phyloP scores from a whole-genome alignment of 2,113 vertebrate species.

The Poeciliopsis occidentalis region DNA sequence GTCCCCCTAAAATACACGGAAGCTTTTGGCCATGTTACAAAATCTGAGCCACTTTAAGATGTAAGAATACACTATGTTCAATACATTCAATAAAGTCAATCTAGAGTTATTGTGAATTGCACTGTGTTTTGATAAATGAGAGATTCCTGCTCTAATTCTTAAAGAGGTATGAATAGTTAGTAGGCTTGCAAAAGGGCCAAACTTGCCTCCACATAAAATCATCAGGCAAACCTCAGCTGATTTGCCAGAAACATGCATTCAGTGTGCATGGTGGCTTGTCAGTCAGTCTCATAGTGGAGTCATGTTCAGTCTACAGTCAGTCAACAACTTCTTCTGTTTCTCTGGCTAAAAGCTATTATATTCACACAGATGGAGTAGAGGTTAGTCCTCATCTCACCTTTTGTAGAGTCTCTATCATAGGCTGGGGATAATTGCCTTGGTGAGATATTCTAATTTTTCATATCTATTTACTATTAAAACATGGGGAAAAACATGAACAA shows the following conservation, averaged over 20 bases:
- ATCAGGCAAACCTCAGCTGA: slow-evolving; percentile 40
- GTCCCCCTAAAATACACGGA: too few species aligned
- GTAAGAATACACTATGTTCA: too few species aligned
- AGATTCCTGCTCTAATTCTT: slow-evolving; percentile 6
- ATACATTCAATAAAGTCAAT: too few species aligned
- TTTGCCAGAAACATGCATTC: slow-evolving; percentile 36
- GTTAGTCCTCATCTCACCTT: slow-evolving; percentile 64
- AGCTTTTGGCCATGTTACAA: too few species aligned
- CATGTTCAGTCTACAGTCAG: slow-evolving; percentile 58
- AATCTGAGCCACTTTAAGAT: too few species aligned
- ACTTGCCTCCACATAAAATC: slow-evolving; percentile 47
- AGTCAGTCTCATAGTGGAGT: slow-evolving; percentile 53
- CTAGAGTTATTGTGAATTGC: background rate
- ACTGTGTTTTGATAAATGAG: slow-evolving; percentile 4
- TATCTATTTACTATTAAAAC: background rate
- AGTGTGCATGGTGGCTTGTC: slow-evolving; percentile 46
- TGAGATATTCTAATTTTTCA: background rate
- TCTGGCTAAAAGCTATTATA: slow-evolving; percentile 54
- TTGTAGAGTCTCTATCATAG: slow-evolving; percentile 36
- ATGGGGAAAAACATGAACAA: too few species aligned
- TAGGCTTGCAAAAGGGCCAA: slow-evolving; percentile 26
- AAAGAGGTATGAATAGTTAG: slow-evolving; percentile 8
- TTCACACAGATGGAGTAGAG: slow-evolving; percentile 45
- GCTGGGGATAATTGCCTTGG: slow-evolving; percentile 39
- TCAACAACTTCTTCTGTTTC: slow-evolving; percentile 59